These are phyloP conservation scores for Hypocryptadius cinnamomeus DNA, from an alignment of 2,113 vertebrate species.

Conservation along the genomic window DNA sequence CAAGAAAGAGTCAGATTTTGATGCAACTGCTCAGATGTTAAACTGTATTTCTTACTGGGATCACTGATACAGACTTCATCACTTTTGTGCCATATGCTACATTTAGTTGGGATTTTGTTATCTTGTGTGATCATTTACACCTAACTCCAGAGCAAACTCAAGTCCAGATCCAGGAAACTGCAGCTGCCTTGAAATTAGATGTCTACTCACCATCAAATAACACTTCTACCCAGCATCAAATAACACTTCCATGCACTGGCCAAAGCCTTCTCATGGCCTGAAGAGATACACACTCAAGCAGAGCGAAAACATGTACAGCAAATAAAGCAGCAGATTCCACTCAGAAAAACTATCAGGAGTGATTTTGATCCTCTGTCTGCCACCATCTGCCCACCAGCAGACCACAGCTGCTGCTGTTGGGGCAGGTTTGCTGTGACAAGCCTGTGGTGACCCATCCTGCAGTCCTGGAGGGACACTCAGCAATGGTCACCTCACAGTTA, in stretches of 20 bases:
- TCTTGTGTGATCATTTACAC: background rate
- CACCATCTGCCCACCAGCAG: background rate
- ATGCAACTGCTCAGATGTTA: background rate
- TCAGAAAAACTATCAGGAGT: background rate
- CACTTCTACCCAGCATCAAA: background rate
- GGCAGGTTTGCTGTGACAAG: background rate
- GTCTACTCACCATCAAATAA: background rate
- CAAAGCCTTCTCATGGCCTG: background rate
- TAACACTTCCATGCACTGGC: background rate
- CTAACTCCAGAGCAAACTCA: background rate
- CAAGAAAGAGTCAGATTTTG: background rate
- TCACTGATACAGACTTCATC: background rate
- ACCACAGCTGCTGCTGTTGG: rapidly evolving
- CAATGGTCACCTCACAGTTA: background rate
- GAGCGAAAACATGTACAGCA: background rate
- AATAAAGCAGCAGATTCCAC: background rate
- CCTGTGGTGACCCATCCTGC: background rate
- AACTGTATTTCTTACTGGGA: background rate
- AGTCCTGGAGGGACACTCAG: background rate
- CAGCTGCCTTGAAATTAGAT: background rate
- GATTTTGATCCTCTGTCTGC: background rate
- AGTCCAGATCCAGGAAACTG: background rate
- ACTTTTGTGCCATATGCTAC: background rate
- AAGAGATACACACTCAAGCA: background rate
- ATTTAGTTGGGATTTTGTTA: background rate